Conservation (phyloP, 2,797 vertebrate species). For the Sorex maritimensis region DNA sequence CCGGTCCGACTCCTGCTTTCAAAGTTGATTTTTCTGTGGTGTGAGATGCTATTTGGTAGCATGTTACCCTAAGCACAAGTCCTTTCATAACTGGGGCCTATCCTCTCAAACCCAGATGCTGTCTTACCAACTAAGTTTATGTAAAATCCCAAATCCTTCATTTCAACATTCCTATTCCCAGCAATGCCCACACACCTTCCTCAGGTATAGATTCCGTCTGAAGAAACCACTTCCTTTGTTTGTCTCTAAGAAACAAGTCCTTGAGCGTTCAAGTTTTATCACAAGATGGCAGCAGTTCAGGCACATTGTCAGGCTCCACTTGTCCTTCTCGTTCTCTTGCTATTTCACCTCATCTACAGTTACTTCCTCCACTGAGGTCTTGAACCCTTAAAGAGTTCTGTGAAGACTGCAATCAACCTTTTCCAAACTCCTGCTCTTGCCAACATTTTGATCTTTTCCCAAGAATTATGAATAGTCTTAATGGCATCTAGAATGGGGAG, state of each 20-base stretch:
- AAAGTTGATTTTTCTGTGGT: not conserved
- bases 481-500: not conserved
- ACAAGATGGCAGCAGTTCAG: not conserved
- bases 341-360: not conserved
- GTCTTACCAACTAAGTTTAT: not conserved
- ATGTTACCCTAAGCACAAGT: not conserved
- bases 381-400: not conserved
- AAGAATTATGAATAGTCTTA: not conserved
- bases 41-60: not conserved
- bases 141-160: not conserved
- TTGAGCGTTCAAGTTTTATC: not conserved
- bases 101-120: not conserved
- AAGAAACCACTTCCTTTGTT: not conserved
- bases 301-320: not conserved
- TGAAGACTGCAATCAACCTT: not conserved
- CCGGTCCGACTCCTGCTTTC: not conserved
- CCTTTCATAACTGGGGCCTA: not conserved
- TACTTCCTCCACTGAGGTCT: not conserved
- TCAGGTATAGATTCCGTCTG: not conserved
- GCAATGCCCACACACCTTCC: not conserved
- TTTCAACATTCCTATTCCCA: not conserved
- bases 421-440: not conserved
- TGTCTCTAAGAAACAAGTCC: not conserved
- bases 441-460: not conserved
- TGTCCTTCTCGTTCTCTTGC: not conserved